Evolutionary conservation across 2,797 vertebrate species (phyloP), one percentile per base, ranked within the genome.

Genomic region (Gambelia wislizenii): DNA sequence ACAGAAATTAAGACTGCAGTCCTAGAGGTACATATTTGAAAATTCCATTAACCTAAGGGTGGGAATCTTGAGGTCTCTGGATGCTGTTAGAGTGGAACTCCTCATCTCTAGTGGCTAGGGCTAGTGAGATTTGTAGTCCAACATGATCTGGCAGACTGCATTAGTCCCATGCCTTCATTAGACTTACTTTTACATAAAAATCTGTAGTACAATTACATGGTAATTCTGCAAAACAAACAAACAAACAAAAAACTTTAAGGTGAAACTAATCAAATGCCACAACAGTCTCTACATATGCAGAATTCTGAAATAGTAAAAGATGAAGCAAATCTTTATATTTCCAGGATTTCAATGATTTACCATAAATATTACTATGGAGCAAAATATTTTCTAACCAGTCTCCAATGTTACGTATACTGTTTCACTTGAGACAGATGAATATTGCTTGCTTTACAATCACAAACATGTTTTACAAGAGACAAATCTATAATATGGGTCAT

Each of bases 391-490:
- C 84, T 92, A 36, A 83, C 49, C 13, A 44, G 18, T 59, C 30
- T 61, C 84, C 30, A 7, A 22, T 49, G 56, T 76, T 86, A 36
- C 67, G 20, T 47, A 86, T 39, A 13, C 89, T 82, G 92, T 94
- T 84, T 90, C 52, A 64, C 54, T 69, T 10, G 16, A 5, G 2
- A 13, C 88, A 89, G 54, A 89, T 83, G 93, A 93, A 91, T 85
- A 93, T 67, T 89, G 75, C 76, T 88, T 83, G 93, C 79, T 69
- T 90, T 78, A 90, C 84, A 87, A 85, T 39, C 88, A 30, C 5
- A 22, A 90, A 92, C 94, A 95, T 92, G 84, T 92, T 85, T 93
- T 84, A 85, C 90, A 92, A 49, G 79, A 83, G 87, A 91, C 74
- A 84, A 93, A 54, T 30, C 36, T 90, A 93, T 72, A 91, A 91